A percentile compares a stretch with the other conserved stretches of the same genome.
phyloP scores from a whole-genome alignment of 2,797 vertebrate species.

The Lepilemur septentrionalis region DNA sequence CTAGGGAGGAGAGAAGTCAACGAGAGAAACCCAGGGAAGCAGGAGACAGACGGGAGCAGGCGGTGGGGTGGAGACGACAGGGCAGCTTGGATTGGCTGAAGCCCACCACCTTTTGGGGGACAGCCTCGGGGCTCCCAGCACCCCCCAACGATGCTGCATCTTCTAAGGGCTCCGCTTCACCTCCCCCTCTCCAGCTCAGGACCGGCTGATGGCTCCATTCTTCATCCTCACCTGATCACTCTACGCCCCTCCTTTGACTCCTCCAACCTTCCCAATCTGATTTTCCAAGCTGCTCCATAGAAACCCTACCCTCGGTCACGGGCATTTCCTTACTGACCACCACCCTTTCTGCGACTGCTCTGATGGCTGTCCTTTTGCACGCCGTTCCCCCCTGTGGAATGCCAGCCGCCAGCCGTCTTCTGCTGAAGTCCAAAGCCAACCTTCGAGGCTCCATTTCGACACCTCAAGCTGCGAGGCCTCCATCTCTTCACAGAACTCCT shows the following conservation, averaged over 20 bases:
- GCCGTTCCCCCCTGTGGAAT: accelerated
- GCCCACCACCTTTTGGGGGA: background rate
- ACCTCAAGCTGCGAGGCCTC: background rate
- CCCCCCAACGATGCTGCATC: background rate
- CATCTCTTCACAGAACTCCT: background rate
- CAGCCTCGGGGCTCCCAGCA: accelerated
- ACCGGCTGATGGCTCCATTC: accelerated
- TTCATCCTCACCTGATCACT: background rate
- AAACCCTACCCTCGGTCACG: background rate
- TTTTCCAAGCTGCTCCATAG: background rate
- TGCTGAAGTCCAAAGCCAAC: background rate
- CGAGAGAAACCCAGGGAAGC: background rate
- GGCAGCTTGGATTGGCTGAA: background rate
- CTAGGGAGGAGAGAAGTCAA: background rate
- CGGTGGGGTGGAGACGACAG: background rate
- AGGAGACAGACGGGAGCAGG: background rate
- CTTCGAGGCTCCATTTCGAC: background rate
- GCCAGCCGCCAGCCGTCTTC: background rate
- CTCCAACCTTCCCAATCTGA: background rate
- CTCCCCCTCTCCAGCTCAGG: background rate
- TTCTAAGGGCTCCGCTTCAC: background rate
- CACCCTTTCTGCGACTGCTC: background rate
- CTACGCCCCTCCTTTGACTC: background rate
- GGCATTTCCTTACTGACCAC: too few species aligned
- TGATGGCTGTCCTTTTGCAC: background rate